Base-by-base conservation (phyloP, 2,888 invertebrate genomes). In the Erannis defoliaria region DNA sequence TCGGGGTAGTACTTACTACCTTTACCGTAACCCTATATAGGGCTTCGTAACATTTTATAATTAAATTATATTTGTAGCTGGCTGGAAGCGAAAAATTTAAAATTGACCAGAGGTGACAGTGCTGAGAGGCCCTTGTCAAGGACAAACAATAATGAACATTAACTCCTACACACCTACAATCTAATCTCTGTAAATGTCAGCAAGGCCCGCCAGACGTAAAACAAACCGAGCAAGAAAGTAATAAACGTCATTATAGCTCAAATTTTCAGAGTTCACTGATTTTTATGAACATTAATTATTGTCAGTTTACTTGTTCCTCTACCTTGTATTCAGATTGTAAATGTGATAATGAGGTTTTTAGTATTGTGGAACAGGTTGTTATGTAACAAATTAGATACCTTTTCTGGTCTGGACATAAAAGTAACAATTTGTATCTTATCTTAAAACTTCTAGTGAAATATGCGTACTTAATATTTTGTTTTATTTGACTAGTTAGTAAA, bases 221-320 rank as follows among this genome's bases (percentile, higher is more conserved):
- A 46, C 31, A 46, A 45, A 18, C 16, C 26, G 4, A 31, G 31
- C 31, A 1, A 4, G 5, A 31, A 46, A 19, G 19, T 33, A 19
- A 46, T 33, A 46, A 46, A 46, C 12, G 18, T 31, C 4, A 33
- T 46, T 31, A 46, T 23, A 9, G 46, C 31, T 14, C 21, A 1
- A 45, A 16, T 29, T 33, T 55, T 46, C 46, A 16, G 12, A 37
- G 46, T 0, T 55, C 46, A 55, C 46, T 46, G 55, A 10, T 55
- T 55, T 55, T 46, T 46, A 35, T 46, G 14, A 10, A 18, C 46
- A 19, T 31, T 19, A 29, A 31, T 46, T 31, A n/a, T 19, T 12
- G 12, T 31, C 31, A 29, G n/a, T 45, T 45, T 46, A 18, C 31
- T 31, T 46, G 18, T 46, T 18, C 26, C 1, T 43, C 14, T 14